Evolutionary conservation across 2,797 vertebrate genomes (phyloP).

Genomic region (Tapera naevia): DNA sequence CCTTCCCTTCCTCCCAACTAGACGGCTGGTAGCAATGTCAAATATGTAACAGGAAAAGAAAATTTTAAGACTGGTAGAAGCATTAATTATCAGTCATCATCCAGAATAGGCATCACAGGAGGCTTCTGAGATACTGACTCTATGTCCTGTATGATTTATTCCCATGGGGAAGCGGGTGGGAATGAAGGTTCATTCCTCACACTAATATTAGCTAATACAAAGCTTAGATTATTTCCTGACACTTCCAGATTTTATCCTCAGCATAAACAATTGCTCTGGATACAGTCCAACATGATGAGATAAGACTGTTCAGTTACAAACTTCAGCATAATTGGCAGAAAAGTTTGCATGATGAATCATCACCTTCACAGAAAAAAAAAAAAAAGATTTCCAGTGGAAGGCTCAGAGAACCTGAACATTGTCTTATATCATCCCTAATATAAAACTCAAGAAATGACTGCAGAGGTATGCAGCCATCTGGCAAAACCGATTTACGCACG

Average conservation of each 20-base stretch:
- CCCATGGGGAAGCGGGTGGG: background rate
- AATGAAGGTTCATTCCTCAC: background rate
- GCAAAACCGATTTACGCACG: fast-evolving
- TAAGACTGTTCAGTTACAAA: background rate
- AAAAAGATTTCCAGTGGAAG: background rate
- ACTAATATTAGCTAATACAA: background rate
- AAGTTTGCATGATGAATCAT: background rate
- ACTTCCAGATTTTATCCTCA: background rate
- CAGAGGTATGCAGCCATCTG: background rate
- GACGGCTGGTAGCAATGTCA: background rate
- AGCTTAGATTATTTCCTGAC: background rate
- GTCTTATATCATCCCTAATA: background rate
- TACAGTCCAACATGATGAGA: background rate
- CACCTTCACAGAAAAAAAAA: background rate
- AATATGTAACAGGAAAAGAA: background rate
- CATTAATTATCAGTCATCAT: background rate
- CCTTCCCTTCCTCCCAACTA: background rate
- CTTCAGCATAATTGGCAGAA: background rate
- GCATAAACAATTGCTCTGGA: background rate
- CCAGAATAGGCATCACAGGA: background rate
- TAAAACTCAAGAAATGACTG: background rate
- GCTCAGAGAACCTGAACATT: background rate
- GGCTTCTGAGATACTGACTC: background rate
- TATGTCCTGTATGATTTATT: background rate
- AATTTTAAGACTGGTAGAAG: background rate